A percentile compares a stretch with the other conserved stretches of the same genome.
Conservation (phyloP, 2,888 invertebrate species). For the Oxyscelio sp. region DNA sequence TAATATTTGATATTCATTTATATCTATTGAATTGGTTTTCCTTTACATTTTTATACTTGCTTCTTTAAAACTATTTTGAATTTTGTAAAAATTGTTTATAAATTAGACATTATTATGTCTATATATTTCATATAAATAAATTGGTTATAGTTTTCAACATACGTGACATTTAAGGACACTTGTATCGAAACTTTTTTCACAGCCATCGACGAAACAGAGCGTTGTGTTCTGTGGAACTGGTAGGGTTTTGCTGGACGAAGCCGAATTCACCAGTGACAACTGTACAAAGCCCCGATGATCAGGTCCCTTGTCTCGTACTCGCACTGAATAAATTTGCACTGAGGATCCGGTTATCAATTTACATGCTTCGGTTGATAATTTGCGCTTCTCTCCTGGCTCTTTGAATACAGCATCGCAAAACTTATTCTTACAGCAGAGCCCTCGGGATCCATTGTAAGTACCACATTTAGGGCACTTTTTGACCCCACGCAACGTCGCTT, state of each 20-base stretch:
- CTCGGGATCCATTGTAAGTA: slow-evolving; percentile 93
- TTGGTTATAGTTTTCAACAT: slow-evolving; percentile 75
- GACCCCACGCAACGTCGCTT: slow-evolving; percentile 92
- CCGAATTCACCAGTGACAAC: slow-evolving; percentile 84
- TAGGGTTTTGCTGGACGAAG: slow-evolving; percentile 87
- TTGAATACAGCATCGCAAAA: slow-evolving; percentile 92
- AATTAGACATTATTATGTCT: too few relatives aligned
- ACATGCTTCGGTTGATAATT: slow-evolving; percentile 91
- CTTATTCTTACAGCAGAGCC: slow-evolving; percentile 93
- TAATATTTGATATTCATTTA: too few relatives aligned
- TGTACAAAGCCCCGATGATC: slow-evolving; percentile 94
- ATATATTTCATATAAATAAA: too few relatives aligned
- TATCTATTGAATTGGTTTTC: too few relatives aligned
- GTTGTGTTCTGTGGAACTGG: slow-evolving; percentile 88
- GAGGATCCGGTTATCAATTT: slow-evolving; percentile 91
- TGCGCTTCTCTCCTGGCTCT: slow-evolving; percentile 90
- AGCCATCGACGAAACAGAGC: slow-evolving; percentile 90
- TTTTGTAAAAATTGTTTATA: too few relatives aligned
- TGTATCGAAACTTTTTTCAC: slow-evolving; percentile 90
- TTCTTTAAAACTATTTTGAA: too few relatives aligned
- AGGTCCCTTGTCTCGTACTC: slow-evolving; percentile 91
- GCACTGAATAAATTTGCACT: slow-evolving; percentile 91
- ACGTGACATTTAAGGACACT: slow-evolving; percentile 90
- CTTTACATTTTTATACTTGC: too few relatives aligned
- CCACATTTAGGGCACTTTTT: slow-evolving; percentile 93